A percentile compares a stretch with the other conserved stretches of the same genome.
Conservation (phyloP, 1,140 invertebrate species). For the Heterodera carotae region DNA sequence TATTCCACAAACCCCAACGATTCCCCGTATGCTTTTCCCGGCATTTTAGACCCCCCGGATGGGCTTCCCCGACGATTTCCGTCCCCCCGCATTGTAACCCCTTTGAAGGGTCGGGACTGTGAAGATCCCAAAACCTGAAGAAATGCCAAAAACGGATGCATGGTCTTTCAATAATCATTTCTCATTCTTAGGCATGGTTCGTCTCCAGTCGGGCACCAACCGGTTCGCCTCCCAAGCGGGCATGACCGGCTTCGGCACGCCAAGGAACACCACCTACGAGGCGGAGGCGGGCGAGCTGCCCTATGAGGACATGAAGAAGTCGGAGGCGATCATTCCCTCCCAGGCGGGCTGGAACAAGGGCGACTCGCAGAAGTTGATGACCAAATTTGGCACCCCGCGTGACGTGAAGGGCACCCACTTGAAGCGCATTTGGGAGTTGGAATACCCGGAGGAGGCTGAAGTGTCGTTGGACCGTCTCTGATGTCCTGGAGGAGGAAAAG, state of each 20-base stretch:
- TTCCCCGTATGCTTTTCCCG: no score
- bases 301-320: conserved; percentile 66
- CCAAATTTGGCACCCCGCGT: conserved; percentile 58
- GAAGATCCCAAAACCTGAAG: no score
- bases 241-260: conserved; percentile 65
- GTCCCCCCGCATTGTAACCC: no score
- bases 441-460: conserved; percentile 62
- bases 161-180: no score
- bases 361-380: conserved; percentile 64
- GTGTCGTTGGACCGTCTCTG: conserved; percentile 58
- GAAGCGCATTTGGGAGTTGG: conserved; percentile 62
- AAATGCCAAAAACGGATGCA: no score
- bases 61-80: no score
- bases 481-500: background rate
- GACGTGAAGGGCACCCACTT: conserved; percentile 63
- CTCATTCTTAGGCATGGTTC: conserved; percentile 57
- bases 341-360: conserved; percentile 66
- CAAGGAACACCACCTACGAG: conserved; percentile 64
- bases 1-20: no score
- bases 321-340: conserved; percentile 63
- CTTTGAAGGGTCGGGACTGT: no score
- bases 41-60: no score
- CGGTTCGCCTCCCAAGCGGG: conserved; percentile 61
- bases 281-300: conserved; percentile 65
- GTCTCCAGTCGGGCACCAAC: conserved; percentile 65